phyloP scores from a whole-genome alignment of 2,113 vertebrate genomes.

The Neofelis nebulosa region DNA sequence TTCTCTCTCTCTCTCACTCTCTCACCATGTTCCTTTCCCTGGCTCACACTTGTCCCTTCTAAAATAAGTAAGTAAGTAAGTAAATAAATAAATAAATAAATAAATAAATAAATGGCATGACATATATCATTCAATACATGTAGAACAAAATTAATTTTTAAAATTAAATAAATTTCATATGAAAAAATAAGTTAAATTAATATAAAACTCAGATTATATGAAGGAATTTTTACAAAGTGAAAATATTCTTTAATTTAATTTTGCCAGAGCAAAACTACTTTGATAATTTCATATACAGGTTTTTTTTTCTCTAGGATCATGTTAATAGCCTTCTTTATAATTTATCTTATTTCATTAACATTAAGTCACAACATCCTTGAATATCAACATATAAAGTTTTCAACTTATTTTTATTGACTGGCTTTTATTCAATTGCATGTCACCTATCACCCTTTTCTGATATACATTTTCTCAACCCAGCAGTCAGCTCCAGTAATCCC shows the following conservation, averaged over 20 bases:
- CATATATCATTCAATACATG: neutral
- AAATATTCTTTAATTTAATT: neutral
- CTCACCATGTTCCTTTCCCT: too few relatives aligned
- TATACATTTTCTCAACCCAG: neutral
- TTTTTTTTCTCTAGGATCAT: neutral
- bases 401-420: neutral
- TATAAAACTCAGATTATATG: neutral
- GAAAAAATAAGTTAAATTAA: neutral
- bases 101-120: neutral
- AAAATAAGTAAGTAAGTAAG: too few relatives aligned
- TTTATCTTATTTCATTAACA: neutral
- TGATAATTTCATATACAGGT: neutral
- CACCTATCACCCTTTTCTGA: neutral
- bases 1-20: too few relatives aligned
- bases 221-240: neutral
- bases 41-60: too few relatives aligned
- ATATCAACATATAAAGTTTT: neutral
- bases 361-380: neutral
- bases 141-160: neutral
- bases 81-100: too few relatives aligned
- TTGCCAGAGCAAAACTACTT: slow-evolving; percentile 16
- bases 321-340: neutral
- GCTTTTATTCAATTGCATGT: neutral
- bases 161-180: neutral
- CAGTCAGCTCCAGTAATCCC: neutral